These are phyloP conservation scores for Sicus ferrugineus DNA, from an alignment of 2,888 invertebrate genomes.

Conservation along the genomic window DNA sequence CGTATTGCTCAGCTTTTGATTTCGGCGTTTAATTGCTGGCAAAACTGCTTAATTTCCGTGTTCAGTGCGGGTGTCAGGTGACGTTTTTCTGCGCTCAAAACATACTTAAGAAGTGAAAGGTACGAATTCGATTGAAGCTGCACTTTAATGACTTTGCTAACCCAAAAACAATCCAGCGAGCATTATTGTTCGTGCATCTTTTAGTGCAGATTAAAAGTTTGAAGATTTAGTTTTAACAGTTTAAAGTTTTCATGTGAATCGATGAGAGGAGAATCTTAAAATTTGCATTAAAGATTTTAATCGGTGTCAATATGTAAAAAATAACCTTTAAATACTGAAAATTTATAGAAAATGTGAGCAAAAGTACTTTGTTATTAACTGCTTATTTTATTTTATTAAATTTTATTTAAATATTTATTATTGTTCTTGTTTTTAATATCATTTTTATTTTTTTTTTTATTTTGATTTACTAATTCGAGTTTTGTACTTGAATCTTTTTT, in stretches of 20 bases:
- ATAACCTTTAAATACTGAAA: no score
- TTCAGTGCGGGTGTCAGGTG: conserved; percentile 27
- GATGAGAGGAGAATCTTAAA: background rate
- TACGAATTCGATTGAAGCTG: no score
- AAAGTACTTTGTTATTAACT: no score
- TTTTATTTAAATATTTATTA: no score
- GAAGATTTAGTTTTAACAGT: background rate
- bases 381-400: no score
- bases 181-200: conserved; percentile 18
- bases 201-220: background rate
- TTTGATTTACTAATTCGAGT: no score
- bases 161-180: background rate
- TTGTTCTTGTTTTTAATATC: no score
- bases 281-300: background rate
- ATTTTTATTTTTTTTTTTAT: no score
- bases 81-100: background rate
- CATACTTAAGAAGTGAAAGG: no score
- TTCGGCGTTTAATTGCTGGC: conserved; percentile 1
- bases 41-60: conserved; percentile 29
- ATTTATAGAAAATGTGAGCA: no score
- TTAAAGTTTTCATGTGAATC: conserved; percentile 3
- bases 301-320: background rate
- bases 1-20: background rate
- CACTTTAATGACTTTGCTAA: no score
- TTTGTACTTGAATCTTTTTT: no score